These are phyloP conservation scores for Liolophura sinensis DNA, from an alignment of 1,140 invertebrate species.

Conservation along the genomic window DNA sequence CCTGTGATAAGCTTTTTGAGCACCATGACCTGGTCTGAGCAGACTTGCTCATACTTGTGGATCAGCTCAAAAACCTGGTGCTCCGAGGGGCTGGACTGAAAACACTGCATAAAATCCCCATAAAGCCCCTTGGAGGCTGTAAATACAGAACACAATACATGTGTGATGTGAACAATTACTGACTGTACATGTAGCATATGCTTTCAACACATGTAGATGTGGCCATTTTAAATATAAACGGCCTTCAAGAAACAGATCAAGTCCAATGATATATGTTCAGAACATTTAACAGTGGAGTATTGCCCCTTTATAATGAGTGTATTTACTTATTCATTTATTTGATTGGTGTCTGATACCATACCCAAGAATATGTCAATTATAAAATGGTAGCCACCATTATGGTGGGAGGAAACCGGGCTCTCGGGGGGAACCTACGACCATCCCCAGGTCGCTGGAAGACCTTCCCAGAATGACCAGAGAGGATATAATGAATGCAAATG, in stretches of 20 bases:
- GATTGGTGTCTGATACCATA: too few species aligned
- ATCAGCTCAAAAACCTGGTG: constrained; percentile 39
- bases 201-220: neutral
- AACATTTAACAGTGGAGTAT: neutral
- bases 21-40: constrained; percentile 38
- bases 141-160: constrained; percentile 9
- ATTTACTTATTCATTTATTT: too few species aligned
- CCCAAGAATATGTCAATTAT: too few species aligned
- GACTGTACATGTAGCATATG: neutral
- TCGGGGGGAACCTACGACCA: too few species aligned
- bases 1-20: constrained; percentile 37
- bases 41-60: constrained; percentile 36
- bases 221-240: neutral
- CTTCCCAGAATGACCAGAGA: too few species aligned
- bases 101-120: constrained; percentile 36
- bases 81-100: constrained; percentile 24
- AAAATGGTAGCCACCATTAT: too few species aligned
- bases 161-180: neutral
- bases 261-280: neutral
- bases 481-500: too few species aligned
- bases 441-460: too few species aligned
- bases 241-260: neutral
- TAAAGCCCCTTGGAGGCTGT: constrained; percentile 45
- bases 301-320: neutral
- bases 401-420: too few species aligned